Conservation (phyloP, 2,888 invertebrate genomes). For the Hermaeophaga mercurialis region DNA sequence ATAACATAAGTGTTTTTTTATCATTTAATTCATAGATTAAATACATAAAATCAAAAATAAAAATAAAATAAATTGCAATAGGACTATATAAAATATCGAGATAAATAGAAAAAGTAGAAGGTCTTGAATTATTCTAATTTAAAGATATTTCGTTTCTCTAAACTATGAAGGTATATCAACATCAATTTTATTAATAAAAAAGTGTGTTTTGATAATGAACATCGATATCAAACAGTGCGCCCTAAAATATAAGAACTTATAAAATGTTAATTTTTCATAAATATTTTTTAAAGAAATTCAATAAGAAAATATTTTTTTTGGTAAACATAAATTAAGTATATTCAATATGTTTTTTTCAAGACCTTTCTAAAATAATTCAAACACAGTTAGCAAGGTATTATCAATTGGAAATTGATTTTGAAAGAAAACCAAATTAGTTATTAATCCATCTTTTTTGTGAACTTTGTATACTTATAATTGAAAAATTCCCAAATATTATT, state of each 20-base stretch:
- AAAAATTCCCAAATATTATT: too few relatives aligned
- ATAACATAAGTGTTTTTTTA: constrained; percentile 17
- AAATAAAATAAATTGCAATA: constrained; percentile 20
- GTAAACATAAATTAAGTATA: too few relatives aligned
- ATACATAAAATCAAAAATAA: constrained; percentile 28
- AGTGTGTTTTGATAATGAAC: neutral
- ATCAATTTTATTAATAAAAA: neutral
- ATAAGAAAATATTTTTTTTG: neutral
- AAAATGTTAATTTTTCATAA: too few relatives aligned
- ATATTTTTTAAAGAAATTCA: too few relatives aligned
- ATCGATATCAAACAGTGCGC: neutral
- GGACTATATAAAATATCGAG: constrained; percentile 23
- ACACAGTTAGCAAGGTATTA: neutral
- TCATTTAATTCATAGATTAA: constrained; percentile 21
- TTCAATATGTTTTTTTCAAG: neutral
- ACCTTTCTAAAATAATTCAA: neutral
- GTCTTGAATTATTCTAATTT: neutral
- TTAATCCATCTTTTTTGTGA: too few relatives aligned
- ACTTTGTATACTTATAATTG: too few relatives aligned
- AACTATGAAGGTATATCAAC: neutral
- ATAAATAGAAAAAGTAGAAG: constrained; percentile 16
- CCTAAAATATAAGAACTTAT: neutral
- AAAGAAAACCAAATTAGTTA: too few relatives aligned
- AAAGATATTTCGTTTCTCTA: neutral
- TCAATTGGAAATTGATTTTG: neutral